These are phyloP conservation scores for Anastrepha obliqua DNA, from an alignment of 1,140 invertebrate genomes.

Conservation along the genomic window DNA sequence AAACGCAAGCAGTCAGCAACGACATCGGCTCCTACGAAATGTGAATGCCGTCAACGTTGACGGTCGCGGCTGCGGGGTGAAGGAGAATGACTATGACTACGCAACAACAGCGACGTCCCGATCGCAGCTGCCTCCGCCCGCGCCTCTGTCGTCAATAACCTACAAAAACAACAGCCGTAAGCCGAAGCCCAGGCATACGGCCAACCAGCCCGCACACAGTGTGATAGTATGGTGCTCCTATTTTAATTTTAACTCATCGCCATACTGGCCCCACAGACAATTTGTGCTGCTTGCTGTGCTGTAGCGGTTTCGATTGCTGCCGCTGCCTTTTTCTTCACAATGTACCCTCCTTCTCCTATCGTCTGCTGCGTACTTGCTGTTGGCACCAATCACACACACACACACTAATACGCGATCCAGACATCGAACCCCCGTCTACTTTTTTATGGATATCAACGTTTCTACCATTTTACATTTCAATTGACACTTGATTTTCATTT, in stretches of 20 bases:
- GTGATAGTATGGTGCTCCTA: background rate
- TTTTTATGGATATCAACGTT: background rate
- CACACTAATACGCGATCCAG: background rate
- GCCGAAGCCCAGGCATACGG: background rate
- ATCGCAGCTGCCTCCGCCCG: background rate
- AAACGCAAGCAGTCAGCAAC: slow-evolving; percentile 67
- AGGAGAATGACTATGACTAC: background rate
- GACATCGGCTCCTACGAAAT: background rate
- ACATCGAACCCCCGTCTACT: background rate
- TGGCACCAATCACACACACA: background rate
- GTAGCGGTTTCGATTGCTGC: background rate
- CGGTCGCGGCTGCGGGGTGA: background rate
- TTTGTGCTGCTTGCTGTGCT: background rate
- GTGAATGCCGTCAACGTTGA: slow-evolving; percentile 1
- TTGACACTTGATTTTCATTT: background rate
- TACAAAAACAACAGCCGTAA: background rate
- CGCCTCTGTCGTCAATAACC: slow-evolving; percentile 28
- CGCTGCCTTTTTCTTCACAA: background rate
- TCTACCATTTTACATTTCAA: background rate
- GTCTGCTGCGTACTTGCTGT: background rate
- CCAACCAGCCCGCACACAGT: background rate
- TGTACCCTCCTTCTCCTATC: background rate
- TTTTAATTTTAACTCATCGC: slow-evolving; percentile 39
- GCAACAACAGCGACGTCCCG: background rate
- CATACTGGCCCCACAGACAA: background rate